phyloP scores from a whole-genome alignment of 2,113 vertebrate genomes.

The Dromaius novaehollandiae region DNA sequence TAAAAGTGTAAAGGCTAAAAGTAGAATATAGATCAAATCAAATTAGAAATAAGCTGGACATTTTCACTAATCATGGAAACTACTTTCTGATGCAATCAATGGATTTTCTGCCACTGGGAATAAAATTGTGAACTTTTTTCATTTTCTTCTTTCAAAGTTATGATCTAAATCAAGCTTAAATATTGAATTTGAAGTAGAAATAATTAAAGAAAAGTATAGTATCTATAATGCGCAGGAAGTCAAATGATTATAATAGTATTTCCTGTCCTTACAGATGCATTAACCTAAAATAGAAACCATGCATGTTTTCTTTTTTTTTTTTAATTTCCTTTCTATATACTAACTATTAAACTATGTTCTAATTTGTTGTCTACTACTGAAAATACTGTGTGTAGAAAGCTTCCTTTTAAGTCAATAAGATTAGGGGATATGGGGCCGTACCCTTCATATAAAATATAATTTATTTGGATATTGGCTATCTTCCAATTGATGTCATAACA shows the following conservation, averaged over 20 bases:
- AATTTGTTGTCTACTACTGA: conserved; percentile 33
- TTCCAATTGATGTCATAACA: conserved; percentile 25
- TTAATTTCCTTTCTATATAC: conserved; percentile 43
- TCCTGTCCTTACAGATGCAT: conserved; percentile 49
- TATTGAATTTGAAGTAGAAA: conserved; percentile 58
- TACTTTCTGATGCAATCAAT: conserved; percentile 46
- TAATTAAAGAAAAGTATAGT: conserved; percentile 15
- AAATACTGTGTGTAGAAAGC: conserved; percentile 1
- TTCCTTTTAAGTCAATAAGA: conserved; percentile 45
- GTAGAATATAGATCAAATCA: conserved; percentile 34
- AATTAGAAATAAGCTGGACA: conserved; percentile 50
- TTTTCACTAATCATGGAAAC: conserved; percentile 58
- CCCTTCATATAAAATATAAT: conserved; percentile 46
- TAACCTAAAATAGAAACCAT: conserved; percentile 42
- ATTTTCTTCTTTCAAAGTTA: conserved; percentile 42
- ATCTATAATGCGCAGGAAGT: conserved; percentile 42
- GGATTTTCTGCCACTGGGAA: conserved; percentile 58
- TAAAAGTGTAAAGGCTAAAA: not conserved
- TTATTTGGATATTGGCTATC: conserved; percentile 50
- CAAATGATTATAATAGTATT: conserved; percentile 22
- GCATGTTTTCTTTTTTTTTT: not conserved
- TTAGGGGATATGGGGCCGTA: conserved; percentile 39
- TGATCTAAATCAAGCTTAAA: conserved; percentile 27
- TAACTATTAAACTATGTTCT: not conserved
- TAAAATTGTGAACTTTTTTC: conserved; percentile 55